Conservation (phyloP, 2,113 vertebrate species). For the Microcebus lehilahytsara region DNA sequence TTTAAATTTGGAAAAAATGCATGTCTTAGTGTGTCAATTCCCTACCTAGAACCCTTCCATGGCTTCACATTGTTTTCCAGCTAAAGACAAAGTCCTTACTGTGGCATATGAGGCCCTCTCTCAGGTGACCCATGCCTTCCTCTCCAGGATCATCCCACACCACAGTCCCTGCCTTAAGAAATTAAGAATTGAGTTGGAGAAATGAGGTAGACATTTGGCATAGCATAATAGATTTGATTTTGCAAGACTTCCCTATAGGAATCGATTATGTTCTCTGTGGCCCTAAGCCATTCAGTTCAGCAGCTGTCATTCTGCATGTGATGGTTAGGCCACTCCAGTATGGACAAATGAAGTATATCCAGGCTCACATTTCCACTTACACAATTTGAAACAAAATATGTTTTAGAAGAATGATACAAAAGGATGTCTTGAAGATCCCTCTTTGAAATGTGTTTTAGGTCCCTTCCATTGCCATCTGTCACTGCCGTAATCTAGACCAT, state of each 20-base stretch:
- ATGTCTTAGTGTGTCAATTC: neutral
- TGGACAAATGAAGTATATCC: neutral
- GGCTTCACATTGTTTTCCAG: neutral
- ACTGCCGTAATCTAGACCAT: neutral
- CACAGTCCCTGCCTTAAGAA: neutral
- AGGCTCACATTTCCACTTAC: neutral
- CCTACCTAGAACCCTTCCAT: neutral
- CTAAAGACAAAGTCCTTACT: neutral
- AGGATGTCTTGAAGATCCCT: neutral
- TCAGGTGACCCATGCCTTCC: neutral
- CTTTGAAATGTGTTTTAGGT: neutral
- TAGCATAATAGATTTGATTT: neutral
- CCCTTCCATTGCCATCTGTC: neutral
- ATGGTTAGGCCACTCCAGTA: neutral
- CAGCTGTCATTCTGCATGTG: neutral
- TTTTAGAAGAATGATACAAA: slow-evolving; percentile 17
- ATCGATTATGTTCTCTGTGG: neutral
- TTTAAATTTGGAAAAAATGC: neutral
- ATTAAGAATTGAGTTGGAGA: neutral
- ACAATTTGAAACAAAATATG: neutral
- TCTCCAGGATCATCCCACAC: neutral
- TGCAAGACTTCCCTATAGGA: neutral
- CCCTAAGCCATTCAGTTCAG: neutral
- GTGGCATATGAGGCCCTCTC: neutral
- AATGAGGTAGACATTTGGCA: neutral